Evolutionary conservation across 2,797 vertebrate species (phyloP), one percentile per base, ranked within the genome.

Genomic region (Sphaeramia orbicularis): DNA sequence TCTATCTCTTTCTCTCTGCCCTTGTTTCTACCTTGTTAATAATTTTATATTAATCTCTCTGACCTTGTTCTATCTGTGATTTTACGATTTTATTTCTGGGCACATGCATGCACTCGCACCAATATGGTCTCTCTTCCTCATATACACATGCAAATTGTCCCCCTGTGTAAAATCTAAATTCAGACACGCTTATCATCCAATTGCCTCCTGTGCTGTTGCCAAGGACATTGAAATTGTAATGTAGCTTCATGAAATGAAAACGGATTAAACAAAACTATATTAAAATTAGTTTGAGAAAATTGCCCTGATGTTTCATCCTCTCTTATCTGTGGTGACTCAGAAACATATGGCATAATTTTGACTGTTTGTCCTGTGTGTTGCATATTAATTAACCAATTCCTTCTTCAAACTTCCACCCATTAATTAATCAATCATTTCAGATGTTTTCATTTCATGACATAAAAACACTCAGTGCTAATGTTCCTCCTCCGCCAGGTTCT

Each of bases 1-100:
- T 70, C 69, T 47, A 4, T 69, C 56, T 48, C 60, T 83, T 27
- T 5, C 48, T 42, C 65, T 50, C 65, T 86, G 83, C 66, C 82
- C 81, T 76, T 86, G 76, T 83, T 86, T 78, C 83, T 81, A 76
- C 72, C 83, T 84, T 78, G 86, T 84, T 87, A 72, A 85, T 81
- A 74, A 78, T 88, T 82, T 76, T 4, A 64, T 59, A 85, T 84
- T 78, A 78, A 81, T 89, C 75, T 83, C 71, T 7, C 62, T 81
- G 85, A 85, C 84, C 85, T 87, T 85, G 80, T 83, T 85, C 71
- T 59, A 84, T 74, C 77, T 58, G 13, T 51, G 68, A 79, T 81
- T 85, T 76, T 19, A 40, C 74, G 66, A 83, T 85, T 83, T 87
- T 27, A 66, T 59, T 74, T 71, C 64, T 30, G 14, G 61, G 44